Percentiles rank a stretch among this genome's conserved stretches.
phyloP scores from a whole-genome alignment of 2,113 vertebrate genomes.

The Cranoglanis bouderius region DNA sequence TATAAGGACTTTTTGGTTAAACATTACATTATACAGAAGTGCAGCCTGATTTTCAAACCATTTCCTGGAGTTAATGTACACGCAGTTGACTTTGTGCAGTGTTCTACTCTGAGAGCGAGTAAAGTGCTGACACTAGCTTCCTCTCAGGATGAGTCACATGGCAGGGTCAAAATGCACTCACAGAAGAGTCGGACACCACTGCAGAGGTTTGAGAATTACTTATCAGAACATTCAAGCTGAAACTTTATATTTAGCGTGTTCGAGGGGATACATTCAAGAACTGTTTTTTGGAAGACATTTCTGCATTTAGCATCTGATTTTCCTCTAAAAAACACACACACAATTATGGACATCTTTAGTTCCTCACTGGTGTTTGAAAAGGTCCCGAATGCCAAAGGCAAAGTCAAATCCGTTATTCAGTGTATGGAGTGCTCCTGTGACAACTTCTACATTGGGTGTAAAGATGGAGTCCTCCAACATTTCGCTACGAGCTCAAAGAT shows the following conservation, averaged over 20 bases:
- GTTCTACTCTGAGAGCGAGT: constrained; percentile 62
- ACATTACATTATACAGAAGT: not conserved
- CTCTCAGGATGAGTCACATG: constrained; percentile 73
- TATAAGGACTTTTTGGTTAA: not conserved
- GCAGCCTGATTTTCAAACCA: not conserved
- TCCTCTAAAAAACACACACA: not conserved
- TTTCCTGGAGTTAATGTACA: constrained; percentile 25
- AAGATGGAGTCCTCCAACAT: constrained; percentile 64
- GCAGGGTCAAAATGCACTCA: constrained; percentile 60
- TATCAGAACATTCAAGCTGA: not conserved
- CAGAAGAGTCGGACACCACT: constrained; percentile 32
- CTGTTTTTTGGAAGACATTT: not conserved
- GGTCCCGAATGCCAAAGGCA: constrained; percentile 57
- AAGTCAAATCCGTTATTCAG: constrained; percentile 63
- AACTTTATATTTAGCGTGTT: not conserved
- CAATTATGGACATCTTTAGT: constrained; percentile 57
- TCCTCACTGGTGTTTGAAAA: constrained; percentile 60
- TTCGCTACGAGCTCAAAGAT: constrained; percentile 47
- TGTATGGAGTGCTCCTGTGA: constrained; percentile 62
- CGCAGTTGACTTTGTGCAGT: constrained; percentile 48
- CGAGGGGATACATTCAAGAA: not conserved
- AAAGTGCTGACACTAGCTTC: constrained; percentile 73
- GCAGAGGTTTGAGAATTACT: constrained; percentile 53
- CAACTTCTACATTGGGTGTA: constrained; percentile 69
- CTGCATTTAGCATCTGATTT: not conserved